A percentile compares a stretch with the other conserved stretches of the same genome.
These are phyloP conservation scores for Dryoscopus gambensis DNA, from an alignment of 2,113 vertebrate species.

Conservation along the genomic window DNA sequence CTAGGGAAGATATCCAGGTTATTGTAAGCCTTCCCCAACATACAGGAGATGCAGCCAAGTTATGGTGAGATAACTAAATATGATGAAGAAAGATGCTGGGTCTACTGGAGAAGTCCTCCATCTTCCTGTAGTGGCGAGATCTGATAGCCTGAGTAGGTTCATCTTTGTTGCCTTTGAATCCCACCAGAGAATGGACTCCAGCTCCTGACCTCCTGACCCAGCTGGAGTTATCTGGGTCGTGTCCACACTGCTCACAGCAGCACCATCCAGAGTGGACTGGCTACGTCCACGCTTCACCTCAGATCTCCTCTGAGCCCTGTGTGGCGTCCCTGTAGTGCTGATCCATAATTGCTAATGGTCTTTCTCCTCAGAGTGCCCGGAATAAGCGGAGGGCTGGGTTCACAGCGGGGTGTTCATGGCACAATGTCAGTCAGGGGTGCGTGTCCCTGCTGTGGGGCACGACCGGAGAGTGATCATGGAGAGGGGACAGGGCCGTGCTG, in stretches of 20 bases:
- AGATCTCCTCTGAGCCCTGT: neutral
- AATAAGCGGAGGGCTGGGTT: neutral
- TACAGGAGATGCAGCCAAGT: neutral
- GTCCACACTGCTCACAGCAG: neutral
- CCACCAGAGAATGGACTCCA: neutral
- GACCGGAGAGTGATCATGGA: rapidly evolving
- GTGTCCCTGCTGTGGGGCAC: rapidly evolving
- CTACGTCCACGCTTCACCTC: rapidly evolving
- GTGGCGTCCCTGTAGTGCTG: neutral
- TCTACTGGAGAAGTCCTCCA: neutral
- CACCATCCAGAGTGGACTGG: rapidly evolving
- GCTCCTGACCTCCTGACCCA: neutral
- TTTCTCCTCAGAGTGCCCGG: neutral
- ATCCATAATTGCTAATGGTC: neutral
- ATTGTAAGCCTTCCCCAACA: neutral
- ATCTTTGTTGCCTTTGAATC: neutral
- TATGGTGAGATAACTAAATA: neutral
- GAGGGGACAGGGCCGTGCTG: neutral
- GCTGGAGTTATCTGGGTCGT: neutral
- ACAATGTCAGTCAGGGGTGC: rapidly evolving
- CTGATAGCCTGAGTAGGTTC: neutral
- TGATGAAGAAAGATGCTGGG: neutral
- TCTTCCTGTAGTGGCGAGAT: rapidly evolving
- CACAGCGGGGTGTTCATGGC: neutral
- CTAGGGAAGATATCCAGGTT: neutral